Evolutionary conservation across 2,888 invertebrate species (phyloP).

Genomic region (Dysmachus trigonus): DNA sequence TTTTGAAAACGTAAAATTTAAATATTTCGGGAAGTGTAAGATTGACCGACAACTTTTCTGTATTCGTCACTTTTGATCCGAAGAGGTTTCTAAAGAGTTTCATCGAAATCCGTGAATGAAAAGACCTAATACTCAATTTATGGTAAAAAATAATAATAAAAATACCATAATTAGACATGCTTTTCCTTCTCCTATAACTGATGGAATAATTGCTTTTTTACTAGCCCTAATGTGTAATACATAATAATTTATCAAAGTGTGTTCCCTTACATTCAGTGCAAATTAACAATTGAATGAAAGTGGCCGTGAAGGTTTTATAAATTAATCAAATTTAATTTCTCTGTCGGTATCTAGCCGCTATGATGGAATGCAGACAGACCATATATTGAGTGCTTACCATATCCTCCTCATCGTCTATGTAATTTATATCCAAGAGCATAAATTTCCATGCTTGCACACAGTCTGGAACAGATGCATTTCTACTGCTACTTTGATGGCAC

Average conservation of each 20-base stretch:
- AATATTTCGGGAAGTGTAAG: too few species aligned
- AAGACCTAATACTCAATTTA: too few species aligned
- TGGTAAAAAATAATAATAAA: too few species aligned
- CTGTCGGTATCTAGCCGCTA: neutral
- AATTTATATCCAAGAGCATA: constrained; percentile 59
- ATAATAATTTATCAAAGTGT: neutral
- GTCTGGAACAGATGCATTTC: constrained; percentile 51
- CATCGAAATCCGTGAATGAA: too few species aligned
- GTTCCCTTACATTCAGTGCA: neutral
- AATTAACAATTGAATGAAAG: neutral
- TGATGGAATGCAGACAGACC: neutral
- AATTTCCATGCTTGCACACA: constrained; percentile 63
- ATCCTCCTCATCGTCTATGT: constrained; percentile 64
- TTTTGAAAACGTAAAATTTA: too few species aligned
- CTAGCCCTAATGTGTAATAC: neutral
- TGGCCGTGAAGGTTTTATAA: neutral
- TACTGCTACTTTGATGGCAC: neutral
- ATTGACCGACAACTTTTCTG: too few species aligned
- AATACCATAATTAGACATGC: too few species aligned
- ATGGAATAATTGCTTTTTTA: neutral
- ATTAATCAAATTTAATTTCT: neutral
- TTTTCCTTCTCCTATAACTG: neutral
- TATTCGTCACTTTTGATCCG: too few species aligned
- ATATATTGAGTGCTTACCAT: constrained; percentile 58
- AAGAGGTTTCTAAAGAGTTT: too few species aligned